Evolutionary conservation across 2,797 vertebrate species (phyloP), one percentile per base, ranked within the genome.

Genomic region (Limnodromus scolopaceus): DNA sequence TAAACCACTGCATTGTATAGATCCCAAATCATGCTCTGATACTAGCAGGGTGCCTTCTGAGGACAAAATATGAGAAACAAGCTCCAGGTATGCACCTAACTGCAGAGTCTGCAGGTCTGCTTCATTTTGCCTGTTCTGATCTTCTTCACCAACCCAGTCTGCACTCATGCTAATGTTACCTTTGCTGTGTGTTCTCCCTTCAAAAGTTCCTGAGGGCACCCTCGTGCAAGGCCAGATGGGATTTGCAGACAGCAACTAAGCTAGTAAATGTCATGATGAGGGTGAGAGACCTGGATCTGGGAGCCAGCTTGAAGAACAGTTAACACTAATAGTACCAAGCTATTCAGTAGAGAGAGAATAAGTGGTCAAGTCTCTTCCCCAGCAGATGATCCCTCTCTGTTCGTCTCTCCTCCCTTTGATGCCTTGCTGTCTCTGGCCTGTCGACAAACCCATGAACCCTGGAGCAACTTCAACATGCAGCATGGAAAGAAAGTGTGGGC

Each of bases 131-230:
- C 13, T 54, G 4, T 36, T 17, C 16, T 60, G 36, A 38, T 66
- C 51, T 64, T 66, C 54, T 54, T 72, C 43, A 60, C 7, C 0
- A 5, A 25, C n/a, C 4, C 23, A 0, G 0, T 63, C 18, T 91
- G 48, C 25, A 8, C 6, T 75, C 19, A 7, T 3, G 23, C 28
- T 27, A 32, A 38, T 68, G 51, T 74, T 41, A 36, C 27, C 17
- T 16, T 18, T 1, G 3, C 32, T 13, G 16, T 4, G 19, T 46
- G 10, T 23, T 77, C 12, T 10, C 18, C 16, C 27, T 79, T 76
- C 75, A 36, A 17, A 78, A 34, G 14, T n/a, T 43, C 13, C 53
- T 19, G 8, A 64, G 34, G 19, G 19, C 22, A 30, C 24, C 16
- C n/a, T 74, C 64, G 23, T 46, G 53, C 11, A 9, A 45, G 16